Conservation (phyloP, 92 coral and sea anemone species). For the Diadumene lineata region DNA sequence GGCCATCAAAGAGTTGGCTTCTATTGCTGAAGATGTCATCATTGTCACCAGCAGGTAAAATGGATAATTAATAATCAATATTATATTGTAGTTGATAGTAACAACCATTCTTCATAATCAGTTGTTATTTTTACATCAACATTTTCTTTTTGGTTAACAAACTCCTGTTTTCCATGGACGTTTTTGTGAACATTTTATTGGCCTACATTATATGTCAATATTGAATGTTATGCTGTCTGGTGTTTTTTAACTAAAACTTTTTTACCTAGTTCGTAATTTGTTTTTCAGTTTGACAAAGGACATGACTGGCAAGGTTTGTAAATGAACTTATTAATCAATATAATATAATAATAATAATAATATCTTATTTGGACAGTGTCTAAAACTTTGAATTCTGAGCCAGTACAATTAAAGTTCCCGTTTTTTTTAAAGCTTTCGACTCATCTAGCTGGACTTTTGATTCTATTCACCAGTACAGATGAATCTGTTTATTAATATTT, state of each 20-base stretch:
- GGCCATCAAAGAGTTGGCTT: conserved; percentile 93
- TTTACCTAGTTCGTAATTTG: no score
- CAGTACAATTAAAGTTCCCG: neutral
- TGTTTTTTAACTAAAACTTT: no score
- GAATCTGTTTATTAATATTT: no score
- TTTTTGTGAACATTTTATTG: no score
- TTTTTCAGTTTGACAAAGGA: conserved; percentile 89
- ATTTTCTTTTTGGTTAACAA: no score
- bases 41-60: conserved; percentile 94
- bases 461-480: no score
- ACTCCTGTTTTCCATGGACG: no score
- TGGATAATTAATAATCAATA: neutral
- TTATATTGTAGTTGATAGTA: neutral
- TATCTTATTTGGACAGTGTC: neutral
- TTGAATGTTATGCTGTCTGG: no score
- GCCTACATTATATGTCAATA: no score
- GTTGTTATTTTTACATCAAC: neutral
- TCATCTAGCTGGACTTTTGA: no score
- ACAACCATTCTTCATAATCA: neutral
- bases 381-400: neutral
- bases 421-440: neutral
- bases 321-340: no score
- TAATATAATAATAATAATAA: no score
- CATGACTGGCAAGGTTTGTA: conserved; percentile 93
- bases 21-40: conserved; percentile 96